Conservation (phyloP, 2,888 invertebrate species). For the Pristionchus maxplancki region DNA sequence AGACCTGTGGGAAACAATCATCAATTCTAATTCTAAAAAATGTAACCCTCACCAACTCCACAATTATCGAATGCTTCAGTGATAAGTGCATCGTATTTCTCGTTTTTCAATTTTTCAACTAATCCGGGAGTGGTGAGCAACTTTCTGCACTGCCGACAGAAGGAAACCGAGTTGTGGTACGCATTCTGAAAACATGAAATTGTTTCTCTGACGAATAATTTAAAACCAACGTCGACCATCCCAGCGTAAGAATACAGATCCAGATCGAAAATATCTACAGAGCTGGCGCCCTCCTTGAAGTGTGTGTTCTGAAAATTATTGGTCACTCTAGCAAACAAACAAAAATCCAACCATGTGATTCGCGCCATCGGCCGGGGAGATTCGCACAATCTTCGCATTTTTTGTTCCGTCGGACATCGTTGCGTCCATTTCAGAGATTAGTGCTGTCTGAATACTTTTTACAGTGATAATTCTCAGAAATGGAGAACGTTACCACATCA, state of each 20-base stretch:
- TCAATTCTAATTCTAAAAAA: not conserved
- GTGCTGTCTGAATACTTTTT: not conserved
- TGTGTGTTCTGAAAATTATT: not conserved
- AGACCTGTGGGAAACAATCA: not conserved
- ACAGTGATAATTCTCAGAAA: not conserved
- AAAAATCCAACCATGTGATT: conserved; percentile 32
- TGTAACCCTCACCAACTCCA: conserved; percentile 23
- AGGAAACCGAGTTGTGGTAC: conserved; percentile 10
- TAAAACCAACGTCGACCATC: not conserved
- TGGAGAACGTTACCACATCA: conserved; percentile 55
- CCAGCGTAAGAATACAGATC: not conserved
- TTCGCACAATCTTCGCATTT: not conserved
- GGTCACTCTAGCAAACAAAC: too few relatives aligned
- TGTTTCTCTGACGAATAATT: too few relatives aligned
- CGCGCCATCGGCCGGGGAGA: not conserved
- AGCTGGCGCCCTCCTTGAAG: not conserved
- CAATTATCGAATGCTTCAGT: conserved; percentile 2
- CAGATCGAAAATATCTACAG: not conserved
- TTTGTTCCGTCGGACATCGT: not conserved
- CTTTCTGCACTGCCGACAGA: not conserved
- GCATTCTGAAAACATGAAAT: too few relatives aligned
- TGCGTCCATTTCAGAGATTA: conserved; percentile 28
- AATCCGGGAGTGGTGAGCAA: not conserved
- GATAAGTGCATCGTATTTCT: not conserved
- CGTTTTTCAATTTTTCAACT: not conserved